Evolutionary conservation across 2,113 vertebrate species (phyloP).

Genomic region (Todiramphus saurophagus): DNA sequence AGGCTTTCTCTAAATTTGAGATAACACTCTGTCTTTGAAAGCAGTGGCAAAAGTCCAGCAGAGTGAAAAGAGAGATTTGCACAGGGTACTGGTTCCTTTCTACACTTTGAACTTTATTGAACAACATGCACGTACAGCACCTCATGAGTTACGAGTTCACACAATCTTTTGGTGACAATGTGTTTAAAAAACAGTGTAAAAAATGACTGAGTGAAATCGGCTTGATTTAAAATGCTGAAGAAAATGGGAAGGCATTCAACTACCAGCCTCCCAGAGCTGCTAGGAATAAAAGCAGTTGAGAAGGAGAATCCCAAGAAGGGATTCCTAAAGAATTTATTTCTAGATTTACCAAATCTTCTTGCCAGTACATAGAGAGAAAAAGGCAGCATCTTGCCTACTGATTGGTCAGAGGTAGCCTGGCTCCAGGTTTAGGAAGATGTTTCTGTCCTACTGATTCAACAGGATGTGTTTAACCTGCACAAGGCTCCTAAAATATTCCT

Average conservation of each 20-base stretch:
- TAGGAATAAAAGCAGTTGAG: not conserved
- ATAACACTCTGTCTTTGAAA: not conserved
- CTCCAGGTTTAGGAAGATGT: not conserved
- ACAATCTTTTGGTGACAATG: not conserved
- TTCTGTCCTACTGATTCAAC: not conserved
- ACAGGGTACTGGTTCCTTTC: not conserved
- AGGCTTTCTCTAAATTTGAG: conserved; percentile 31
- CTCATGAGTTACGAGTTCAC: not conserved
- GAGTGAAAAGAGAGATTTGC: not conserved
- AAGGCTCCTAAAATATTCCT: not conserved
- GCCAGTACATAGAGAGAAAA: not conserved
- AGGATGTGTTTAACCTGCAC: rapidly evolving
- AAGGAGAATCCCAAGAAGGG: conserved; percentile 24
- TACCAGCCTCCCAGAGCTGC: not conserved
- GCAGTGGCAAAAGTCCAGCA: not conserved
- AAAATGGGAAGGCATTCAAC: conserved; percentile 7
- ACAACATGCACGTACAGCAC: not conserved
- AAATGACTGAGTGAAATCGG: conserved; percentile 25
- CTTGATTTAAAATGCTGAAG: conserved; percentile 11
- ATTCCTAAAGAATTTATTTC: not conserved
- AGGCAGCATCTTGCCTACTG: not conserved
- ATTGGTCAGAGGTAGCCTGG: not conserved
- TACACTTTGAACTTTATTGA: not conserved
- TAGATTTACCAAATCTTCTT: not conserved
- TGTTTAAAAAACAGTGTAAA: conserved; percentile 25